Evolutionary conservation across 1,140 invertebrate genomes (phyloP), one percentile per base, ranked within the genome.

Genomic region (Alviniconcha marisindica): DNA sequence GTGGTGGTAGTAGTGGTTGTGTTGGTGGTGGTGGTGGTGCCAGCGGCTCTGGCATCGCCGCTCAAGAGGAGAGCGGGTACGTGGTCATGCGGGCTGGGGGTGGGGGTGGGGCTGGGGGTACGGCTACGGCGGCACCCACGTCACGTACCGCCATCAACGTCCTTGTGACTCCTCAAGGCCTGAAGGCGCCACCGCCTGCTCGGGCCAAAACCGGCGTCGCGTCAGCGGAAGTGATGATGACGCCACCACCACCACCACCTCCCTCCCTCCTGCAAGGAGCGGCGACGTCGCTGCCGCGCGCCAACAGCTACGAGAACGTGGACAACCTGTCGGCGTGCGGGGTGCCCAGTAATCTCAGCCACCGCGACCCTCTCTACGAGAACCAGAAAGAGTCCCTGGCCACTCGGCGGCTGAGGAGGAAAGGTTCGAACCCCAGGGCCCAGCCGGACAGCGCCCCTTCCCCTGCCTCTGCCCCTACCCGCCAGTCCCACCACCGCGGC

Each of bases 251-350:
- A n/a, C n/a, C n/a, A n/a, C n/a, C n/a, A n/a, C n/a, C n/a, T n/a
- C n/a, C n/a, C n/a, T n/a, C n/a, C n/a, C n/a, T n/a, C n/a, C n/a
- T n/a, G 24, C n/a, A 76, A 28, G 51, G 2, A 31, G 24, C 12
- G 33, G 24, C 54, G 74, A 40, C 38, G 33, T 78, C 85, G 80
- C 69, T 73, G 87, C 31, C 83, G 83, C 33, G 4, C 15, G 56
- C 82, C 85, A 42, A 78, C 85, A 51, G 82, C 69, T 69, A 69
- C 77, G 42, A 83, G 77, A 24, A 82, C 76, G 44, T 82, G 38
- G 38, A 86, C 80, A n/a, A 54, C 66, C 10, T 66, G 40, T 33
- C 73, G 24, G 14, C 80, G 66, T 40, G 21, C 10, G 71, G 36
- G 24, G 38, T 42, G 31, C 24, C 24, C 28, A 33, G n/a, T 15